Percentiles rank a stretch among this genome's conserved stretches.
Evolutionary conservation across 64 coral and sea anemone species (phyloP).

Genomic region (Actinia tenebrosa): DNA sequence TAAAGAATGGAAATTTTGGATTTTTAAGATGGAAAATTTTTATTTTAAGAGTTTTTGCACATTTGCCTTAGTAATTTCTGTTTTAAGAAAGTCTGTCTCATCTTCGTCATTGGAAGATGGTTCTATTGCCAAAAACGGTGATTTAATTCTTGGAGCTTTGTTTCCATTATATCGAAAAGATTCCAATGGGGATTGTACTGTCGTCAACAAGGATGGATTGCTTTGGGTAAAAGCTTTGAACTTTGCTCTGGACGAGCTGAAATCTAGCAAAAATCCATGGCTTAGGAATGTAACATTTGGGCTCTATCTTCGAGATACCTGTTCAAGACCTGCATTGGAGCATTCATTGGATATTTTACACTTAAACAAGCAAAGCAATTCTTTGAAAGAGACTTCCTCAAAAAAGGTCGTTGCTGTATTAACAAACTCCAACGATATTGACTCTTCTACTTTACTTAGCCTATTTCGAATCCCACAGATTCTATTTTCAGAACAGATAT

Average conservation of each 20-base stretch:
- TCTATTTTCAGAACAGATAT: slow-evolving; percentile 27
- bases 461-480: slow-evolving; percentile 76
- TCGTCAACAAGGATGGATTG: slow-evolving; percentile 9
- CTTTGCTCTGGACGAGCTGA: slow-evolving; percentile 56
- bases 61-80: neutral
- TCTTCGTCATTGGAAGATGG: neutral
- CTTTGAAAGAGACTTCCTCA: neutral
- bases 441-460: slow-evolving; percentile 40
- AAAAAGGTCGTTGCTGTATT: slow-evolving; percentile 30
- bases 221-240: slow-evolving; percentile 62
- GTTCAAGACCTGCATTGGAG: slow-evolving; percentile 25
- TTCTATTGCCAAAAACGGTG: slow-evolving; percentile 4
- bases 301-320: slow-evolving; percentile 58
- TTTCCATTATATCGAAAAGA: slow-evolving; percentile 43
- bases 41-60: neutral
- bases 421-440: slow-evolving; percentile 37
- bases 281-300: slow-evolving; percentile 40
- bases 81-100: slow-evolving; percentile 21
- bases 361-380: neutral
- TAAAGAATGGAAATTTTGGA: neutral
- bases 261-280: slow-evolving; percentile 10
- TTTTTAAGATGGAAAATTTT: neutral
- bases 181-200: slow-evolving; percentile 20
- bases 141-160: slow-evolving; percentile 55
- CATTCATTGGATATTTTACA: slow-evolving; percentile 64